phyloP scores from a whole-genome alignment of 2,797 vertebrate genomes.

The Coreius guichenoti region DNA sequence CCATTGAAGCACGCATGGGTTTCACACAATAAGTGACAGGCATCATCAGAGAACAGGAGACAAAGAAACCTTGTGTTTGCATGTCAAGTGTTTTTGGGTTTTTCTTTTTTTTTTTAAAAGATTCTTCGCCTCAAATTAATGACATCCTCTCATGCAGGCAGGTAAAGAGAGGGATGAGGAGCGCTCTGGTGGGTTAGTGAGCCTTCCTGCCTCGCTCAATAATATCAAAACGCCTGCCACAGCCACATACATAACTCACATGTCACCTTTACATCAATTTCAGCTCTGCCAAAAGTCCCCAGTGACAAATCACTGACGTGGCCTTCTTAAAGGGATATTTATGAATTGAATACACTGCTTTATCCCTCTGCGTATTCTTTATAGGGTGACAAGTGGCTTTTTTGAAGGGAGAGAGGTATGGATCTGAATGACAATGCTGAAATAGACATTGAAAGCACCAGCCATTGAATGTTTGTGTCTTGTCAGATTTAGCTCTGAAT shows the following conservation, averaged over 20 bases:
- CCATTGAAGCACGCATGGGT: slow-evolving; percentile 51
- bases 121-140: slow-evolving; percentile 56
- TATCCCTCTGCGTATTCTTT: slow-evolving; percentile 56
- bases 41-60: slow-evolving; percentile 60
- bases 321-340: slow-evolving; percentile 64
- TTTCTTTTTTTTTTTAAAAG: slow-evolving; percentile 47
- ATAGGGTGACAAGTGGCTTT: slow-evolving; percentile 60
- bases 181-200: slow-evolving; percentile 46
- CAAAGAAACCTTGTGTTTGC: slow-evolving; percentile 42
- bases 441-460: slow-evolving; percentile 47
- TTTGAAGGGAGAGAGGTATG: slow-evolving; percentile 8
- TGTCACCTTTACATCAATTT: slow-evolving; percentile 65
- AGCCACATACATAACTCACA: slow-evolving; percentile 63
- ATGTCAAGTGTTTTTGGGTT: background rate
- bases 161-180: slow-evolving; percentile 39
- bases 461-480: slow-evolving; percentile 52
- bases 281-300: slow-evolving; percentile 55
- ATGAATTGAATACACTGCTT: slow-evolving; percentile 63
- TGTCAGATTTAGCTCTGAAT: slow-evolving; percentile 49
- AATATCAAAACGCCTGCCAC: slow-evolving; percentile 61
- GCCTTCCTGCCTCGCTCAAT: slow-evolving; percentile 44
- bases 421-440: slow-evolving; percentile 57
- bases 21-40: slow-evolving; percentile 59
- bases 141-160: slow-evolving; percentile 46
- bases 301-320: slow-evolving; percentile 63